A percentile compares a stretch with the other conserved stretches of the same genome.
phyloP scores from a whole-genome alignment of 2,888 invertebrate species.

The Dyspetes luteomarginatus region DNA sequence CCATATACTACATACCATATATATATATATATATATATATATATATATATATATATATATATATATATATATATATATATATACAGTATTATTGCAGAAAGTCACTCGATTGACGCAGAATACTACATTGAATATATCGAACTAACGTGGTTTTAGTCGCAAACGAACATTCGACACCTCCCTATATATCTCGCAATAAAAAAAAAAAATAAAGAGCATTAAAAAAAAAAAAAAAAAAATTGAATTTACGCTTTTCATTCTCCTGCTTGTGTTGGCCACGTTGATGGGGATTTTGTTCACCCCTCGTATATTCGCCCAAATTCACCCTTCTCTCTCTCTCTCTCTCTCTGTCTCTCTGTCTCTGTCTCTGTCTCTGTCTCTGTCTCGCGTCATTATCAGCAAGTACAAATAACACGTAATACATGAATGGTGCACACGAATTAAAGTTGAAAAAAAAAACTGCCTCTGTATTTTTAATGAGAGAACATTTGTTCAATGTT shows the following conservation, averaged over 20 bases:
- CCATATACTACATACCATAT: too few relatives aligned
- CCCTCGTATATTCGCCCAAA: too few relatives aligned
- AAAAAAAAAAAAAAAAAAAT: conserved; percentile 8
- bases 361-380: too few relatives aligned
- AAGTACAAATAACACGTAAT: not conserved
- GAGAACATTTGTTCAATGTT: conserved; percentile 54
- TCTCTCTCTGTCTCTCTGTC: too few relatives aligned
- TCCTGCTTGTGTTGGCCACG: conserved; percentile 3
- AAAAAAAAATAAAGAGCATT: conserved; percentile 13
- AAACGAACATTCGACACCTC: conserved; percentile 46
- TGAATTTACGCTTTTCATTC: conserved; percentile 12
- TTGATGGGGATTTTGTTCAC: conserved; percentile 51
- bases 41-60: too few relatives aligned
- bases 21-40: too few relatives aligned
- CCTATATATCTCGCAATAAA: not conserved
- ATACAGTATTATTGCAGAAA: not conserved
- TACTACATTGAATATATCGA: conserved; percentile 3
- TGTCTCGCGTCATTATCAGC: too few relatives aligned
- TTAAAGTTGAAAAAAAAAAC: conserved; percentile 20
- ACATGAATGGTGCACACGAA: conserved; percentile 12
- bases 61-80: too few relatives aligned
- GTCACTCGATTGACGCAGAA: not conserved
- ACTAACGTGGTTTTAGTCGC: conserved; percentile 20
- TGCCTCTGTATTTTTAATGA: conserved; percentile 56
- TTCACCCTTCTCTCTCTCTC: too few relatives aligned